Evolutionary conservation across 2,888 invertebrate species (phyloP).

Genomic region (Sinodicranocentrus sp.): DNA sequence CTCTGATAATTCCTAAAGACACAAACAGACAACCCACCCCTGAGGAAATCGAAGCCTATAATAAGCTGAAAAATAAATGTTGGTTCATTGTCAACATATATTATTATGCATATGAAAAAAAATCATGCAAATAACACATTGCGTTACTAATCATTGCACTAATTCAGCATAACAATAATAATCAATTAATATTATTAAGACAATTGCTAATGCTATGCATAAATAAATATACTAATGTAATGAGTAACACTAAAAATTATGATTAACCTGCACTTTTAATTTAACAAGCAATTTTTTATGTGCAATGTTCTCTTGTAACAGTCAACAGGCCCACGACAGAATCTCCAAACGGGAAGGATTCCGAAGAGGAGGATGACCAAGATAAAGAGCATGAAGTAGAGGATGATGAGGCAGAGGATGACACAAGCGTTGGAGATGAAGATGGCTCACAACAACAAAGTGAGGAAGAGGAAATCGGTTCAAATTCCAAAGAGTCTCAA

Average conservation of each 20-base stretch:
- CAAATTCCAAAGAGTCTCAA: slow-evolving; percentile 44
- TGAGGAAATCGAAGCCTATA: slow-evolving; percentile 46
- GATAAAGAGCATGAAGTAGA: slow-evolving; percentile 45
- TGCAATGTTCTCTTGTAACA: too few relatives aligned
- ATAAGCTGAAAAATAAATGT: slow-evolving; percentile 62
- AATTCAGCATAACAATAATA: too few relatives aligned
- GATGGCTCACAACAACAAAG: slow-evolving; percentile 50
- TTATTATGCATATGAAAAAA: too few relatives aligned
- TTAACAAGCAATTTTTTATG: not conserved
- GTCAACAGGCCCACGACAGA: slow-evolving; percentile 40
- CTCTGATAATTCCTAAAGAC: slow-evolving; percentile 55
- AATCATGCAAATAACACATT: too few relatives aligned
- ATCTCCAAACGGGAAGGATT: slow-evolving; percentile 33
- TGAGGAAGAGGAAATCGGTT: slow-evolving; percentile 51
- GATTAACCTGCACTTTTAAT: too few relatives aligned
- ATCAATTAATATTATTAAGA: not conserved
- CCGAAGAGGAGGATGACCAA: slow-evolving; percentile 14
- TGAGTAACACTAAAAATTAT: not conserved
- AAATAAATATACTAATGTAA: not conserved
- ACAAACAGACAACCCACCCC: slow-evolving; percentile 28
- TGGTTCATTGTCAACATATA: too few relatives aligned
- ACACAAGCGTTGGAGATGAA: slow-evolving; percentile 33
- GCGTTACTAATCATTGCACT: too few relatives aligned
- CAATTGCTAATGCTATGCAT: not conserved
- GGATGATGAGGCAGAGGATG: slow-evolving; percentile 61